Evolutionary conservation across 2,113 vertebrate genomes (phyloP).

Genomic region (Castor canadensis): DNA sequence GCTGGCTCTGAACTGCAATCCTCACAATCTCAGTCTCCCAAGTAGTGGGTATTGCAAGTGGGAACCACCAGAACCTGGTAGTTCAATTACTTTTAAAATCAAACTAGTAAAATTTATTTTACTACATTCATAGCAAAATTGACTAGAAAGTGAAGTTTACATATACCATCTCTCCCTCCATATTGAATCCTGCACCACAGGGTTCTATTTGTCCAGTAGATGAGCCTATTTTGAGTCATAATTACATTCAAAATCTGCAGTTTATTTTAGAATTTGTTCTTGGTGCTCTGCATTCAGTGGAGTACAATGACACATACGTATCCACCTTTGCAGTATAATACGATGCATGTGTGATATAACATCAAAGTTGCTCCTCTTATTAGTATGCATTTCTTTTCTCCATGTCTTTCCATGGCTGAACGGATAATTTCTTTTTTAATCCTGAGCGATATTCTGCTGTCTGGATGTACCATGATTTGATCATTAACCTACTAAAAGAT

Average conservation of each 20-base stretch:
- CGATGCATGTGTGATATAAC: not conserved
- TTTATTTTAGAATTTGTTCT: not conserved
- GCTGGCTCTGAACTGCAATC: too few relatives aligned
- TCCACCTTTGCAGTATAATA: not conserved
- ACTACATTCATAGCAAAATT: not conserved
- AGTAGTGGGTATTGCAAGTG: too few relatives aligned
- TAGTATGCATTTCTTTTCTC: not conserved
- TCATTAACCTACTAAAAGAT: not conserved
- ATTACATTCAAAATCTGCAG: not conserved
- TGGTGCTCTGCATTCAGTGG: not conserved
- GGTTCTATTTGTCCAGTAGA: not conserved
- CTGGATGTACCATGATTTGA: not conserved
- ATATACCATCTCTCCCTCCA: not conserved
- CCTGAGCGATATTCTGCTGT: not conserved
- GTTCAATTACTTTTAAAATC: not conserved
- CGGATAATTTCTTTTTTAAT: not conserved
- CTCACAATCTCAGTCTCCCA: too few relatives aligned
- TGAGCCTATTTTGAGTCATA: not conserved
- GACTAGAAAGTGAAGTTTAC: not conserved
- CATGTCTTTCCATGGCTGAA: not conserved
- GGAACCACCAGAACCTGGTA: too few relatives aligned
- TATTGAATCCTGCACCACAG: not conserved
- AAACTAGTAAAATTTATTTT: slow-evolving; percentile 34
- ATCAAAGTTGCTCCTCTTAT: not conserved
- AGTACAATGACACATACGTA: not conserved